Base-by-base conservation (phyloP, 1,140 invertebrate species). In the Coenobita brevimanus region DNA sequence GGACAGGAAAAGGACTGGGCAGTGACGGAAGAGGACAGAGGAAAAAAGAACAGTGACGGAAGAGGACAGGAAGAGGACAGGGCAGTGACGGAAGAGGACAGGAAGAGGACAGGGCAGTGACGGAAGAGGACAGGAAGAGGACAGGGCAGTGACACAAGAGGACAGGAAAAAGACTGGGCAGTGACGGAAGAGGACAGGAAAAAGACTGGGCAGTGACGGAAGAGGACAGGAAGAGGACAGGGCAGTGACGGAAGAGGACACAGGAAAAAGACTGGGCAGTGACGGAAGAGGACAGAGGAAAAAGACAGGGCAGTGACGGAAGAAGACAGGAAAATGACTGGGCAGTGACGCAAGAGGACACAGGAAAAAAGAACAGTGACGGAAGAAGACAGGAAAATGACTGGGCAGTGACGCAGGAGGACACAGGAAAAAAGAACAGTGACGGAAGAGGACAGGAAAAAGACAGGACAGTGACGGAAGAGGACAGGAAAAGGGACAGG, bases 361-460 rank as follows among this genome's bases (percentile, higher is more conserved):
- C 36, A 36, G 24, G 13, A 38, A 38, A 17, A 2, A 71, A 21
- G 2, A 71, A 71, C 30, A 15, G 54, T 57, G 54, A 57, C 10
- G 54, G n/a, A 57, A 57, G n/a, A n/a, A 57, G n/a, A 57, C 54
- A n/a, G n/a, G 54, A n/a, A n/a, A 57, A 57, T 57, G n/a, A 57
- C 10, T 10, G 54, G n/a, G 54, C 10, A n/a, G 54, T 13, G 54
- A 13, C 10, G 27, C 13, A 30, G 64, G 27, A 67, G 27, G 64
- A 67, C 13, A 27, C 13, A 13, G 8, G 64, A 27, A 8, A n/a
- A 27, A 27, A 67, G 64, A 27, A 21, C 8, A 54, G 50, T 10
- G 50, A 54, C 8, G 64, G 27, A 6, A 67, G 64, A 24, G 24
- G 27, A 27, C 13, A 27, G 27, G 24, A 67, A 27, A 67, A 27